phyloP scores from a whole-genome alignment of 2,113 vertebrate species.

The Misgurnus mizolepis region DNA sequence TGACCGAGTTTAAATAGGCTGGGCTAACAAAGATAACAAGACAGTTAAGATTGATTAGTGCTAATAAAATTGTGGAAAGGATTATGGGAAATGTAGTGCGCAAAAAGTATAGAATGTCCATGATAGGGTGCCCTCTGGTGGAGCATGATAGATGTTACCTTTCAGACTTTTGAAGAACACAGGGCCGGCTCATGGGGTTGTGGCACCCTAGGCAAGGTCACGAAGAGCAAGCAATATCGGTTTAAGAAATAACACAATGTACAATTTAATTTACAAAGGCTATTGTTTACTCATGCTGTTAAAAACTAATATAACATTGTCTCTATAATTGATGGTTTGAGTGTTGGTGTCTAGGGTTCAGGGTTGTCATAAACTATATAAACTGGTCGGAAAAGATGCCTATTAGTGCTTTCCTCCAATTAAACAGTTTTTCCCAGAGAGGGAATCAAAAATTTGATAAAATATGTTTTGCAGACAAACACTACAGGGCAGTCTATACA shows the following conservation, averaged over 20 bases:
- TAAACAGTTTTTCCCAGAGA: neutral
- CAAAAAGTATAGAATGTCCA: too few relatives aligned
- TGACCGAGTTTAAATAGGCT: too few relatives aligned
- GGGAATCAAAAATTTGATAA: neutral
- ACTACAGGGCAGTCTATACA: neutral
- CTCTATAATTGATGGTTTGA: conserved; percentile 2
- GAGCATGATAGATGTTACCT: too few relatives aligned
- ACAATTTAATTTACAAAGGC: neutral
- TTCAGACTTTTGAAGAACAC: too few relatives aligned
- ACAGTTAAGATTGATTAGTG: too few relatives aligned
- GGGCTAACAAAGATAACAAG: too few relatives aligned
- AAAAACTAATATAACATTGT: neutral
- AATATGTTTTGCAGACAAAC: conserved; percentile 1
- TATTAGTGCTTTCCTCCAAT: conserved; percentile 1
- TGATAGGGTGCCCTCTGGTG: too few relatives aligned
- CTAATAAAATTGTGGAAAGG: too few relatives aligned
- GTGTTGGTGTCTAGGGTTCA: neutral
- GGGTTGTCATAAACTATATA: conserved; percentile 1
- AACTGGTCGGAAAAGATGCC: neutral
- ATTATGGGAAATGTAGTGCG: too few relatives aligned
- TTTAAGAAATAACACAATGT: too few relatives aligned
- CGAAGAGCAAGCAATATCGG: neutral
- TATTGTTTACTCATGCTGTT: conserved; percentile 3
- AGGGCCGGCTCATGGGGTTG: too few relatives aligned
- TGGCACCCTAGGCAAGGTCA: too few relatives aligned